Evolutionary conservation across 1,140 invertebrate genomes (phyloP).

Genomic region (Apolygus lucorum): DNA sequence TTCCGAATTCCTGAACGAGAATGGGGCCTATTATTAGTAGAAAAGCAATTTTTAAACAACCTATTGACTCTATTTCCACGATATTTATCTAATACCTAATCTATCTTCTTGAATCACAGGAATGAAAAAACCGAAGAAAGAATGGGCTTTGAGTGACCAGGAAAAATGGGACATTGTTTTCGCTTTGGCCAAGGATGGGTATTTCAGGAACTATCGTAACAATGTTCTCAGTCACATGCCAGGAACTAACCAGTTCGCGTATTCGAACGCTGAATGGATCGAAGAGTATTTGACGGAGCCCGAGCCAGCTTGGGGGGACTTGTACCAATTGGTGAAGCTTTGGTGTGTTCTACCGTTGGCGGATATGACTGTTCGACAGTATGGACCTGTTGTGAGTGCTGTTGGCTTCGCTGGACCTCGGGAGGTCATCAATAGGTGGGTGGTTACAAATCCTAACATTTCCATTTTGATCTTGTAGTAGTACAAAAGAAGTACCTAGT

Average conservation of each 20-base stretch:
- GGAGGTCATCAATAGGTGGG: constrained; percentile 9
- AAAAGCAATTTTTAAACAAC: background rate
- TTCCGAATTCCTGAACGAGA: no score
- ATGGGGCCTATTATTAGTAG: background rate
- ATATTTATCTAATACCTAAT: no score
- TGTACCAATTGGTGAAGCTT: background rate
- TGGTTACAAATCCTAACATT: no score
- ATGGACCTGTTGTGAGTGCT: background rate
- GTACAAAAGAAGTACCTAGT: no score
- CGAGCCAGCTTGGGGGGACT: constrained; percentile 3
- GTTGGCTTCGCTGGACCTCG: background rate
- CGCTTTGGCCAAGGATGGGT: background rate
- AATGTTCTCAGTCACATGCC: background rate
- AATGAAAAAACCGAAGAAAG: constrained; percentile 2
- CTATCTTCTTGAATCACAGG: no score
- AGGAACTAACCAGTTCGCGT: background rate
- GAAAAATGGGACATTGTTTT: constrained; percentile 11
- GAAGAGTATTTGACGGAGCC: background rate
- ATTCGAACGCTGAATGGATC: background rate
- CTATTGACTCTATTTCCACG: no score
- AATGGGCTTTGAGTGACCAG: background rate
- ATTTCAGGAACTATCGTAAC: constrained; percentile 3
- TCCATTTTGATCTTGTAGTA: no score
- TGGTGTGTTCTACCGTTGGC: constrained; percentile 1
- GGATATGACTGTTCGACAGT: background rate